These are phyloP conservation scores for Athalia cordata DNA, from an alignment of 2,888 invertebrate species.

Conservation along the genomic window DNA sequence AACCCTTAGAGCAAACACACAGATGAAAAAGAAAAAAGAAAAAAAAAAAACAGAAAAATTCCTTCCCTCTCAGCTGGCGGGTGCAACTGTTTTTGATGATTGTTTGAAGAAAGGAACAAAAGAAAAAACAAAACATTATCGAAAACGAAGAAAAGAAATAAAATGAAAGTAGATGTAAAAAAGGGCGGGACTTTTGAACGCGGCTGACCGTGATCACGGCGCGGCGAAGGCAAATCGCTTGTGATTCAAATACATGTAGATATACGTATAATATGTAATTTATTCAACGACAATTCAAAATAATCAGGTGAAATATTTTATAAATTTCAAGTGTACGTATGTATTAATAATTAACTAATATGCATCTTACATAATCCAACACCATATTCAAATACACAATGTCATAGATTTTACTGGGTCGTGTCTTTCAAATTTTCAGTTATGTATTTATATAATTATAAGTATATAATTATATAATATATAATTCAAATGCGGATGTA, in stretches of 20 bases:
- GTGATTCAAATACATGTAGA: constrained; percentile 24
- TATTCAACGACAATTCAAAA: background rate
- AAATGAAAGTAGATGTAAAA: background rate
- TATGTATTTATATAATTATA: background rate
- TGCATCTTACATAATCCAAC: background rate
- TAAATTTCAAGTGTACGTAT: background rate
- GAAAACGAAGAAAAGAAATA: background rate
- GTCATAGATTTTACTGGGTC: constrained; percentile 5
- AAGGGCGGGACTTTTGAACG: background rate
- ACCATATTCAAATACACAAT: constrained; percentile 35
- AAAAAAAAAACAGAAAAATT: too few species aligned
- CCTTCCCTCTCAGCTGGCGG: too few species aligned
- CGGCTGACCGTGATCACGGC: background rate
- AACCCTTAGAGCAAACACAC: too few species aligned
- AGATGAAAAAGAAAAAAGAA: too few species aligned
- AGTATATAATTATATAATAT: constrained; percentile 22
- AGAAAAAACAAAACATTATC: background rate
- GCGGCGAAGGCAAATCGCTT: constrained; percentile 36
- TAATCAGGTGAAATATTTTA: background rate
- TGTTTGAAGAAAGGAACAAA: background rate
- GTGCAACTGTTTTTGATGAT: background rate
- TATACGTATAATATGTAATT: constrained; percentile 14
- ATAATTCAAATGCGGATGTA: constrained; percentile 28
- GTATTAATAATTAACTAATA: background rate
- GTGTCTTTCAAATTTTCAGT: too few species aligned